A percentile compares a stretch with the other conserved stretches of the same genome.
phyloP scores from a whole-genome alignment of 2,113 vertebrate species.

The Petromus typicus region DNA sequence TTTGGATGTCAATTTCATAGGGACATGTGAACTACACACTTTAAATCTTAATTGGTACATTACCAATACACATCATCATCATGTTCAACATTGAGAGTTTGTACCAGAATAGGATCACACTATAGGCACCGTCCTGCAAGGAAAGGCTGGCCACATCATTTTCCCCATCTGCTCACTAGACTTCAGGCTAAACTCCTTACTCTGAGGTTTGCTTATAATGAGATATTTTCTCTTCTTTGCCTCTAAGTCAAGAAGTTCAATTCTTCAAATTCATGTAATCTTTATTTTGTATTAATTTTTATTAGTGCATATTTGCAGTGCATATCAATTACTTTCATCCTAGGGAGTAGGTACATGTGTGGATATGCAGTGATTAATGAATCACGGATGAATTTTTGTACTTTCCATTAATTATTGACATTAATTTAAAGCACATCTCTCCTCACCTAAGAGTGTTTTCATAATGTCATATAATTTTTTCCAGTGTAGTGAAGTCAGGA shows the following conservation, averaged over 20 bases:
- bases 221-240: neutral
- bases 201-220: neutral
- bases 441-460: neutral
- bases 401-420: neutral
- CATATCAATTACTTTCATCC: neutral
- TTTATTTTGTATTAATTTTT: neutral
- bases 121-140: rapidly evolving
- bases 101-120: too few species aligned
- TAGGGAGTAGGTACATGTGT: neutral
- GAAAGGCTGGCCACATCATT: neutral
- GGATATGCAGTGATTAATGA: neutral
- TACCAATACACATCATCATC: too few species aligned
- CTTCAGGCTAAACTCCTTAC: neutral
- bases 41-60: too few species aligned
- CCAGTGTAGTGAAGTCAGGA: neutral
- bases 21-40: rapidly evolving
- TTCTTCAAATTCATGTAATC: neutral
- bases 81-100: too few species aligned
- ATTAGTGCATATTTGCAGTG: neutral
- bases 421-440: neutral
- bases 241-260: neutral
- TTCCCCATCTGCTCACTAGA: neutral
- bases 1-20: neutral
- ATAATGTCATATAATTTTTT: neutral
- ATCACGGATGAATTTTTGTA: neutral